Conservation (phyloP, 2,797 vertebrate species). For the Schizopygopsis malacanthus region DNA sequence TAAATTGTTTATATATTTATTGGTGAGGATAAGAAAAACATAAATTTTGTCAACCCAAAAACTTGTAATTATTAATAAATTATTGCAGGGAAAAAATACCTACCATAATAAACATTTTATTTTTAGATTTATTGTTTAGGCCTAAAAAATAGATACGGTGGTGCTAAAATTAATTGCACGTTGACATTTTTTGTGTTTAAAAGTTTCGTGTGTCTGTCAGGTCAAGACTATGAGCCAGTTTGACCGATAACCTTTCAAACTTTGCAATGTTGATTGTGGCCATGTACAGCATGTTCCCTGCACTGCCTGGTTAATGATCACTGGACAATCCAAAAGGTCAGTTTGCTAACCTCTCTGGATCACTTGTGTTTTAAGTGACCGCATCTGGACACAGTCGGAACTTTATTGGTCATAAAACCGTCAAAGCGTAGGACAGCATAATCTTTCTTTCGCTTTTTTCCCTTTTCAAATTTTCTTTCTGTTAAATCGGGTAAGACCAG, state of each 20-base stretch:
- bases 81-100: not conserved
- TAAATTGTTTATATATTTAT: not conserved
- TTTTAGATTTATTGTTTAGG: not conserved
- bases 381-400: conserved; percentile 1
- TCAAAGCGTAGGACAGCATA: not conserved
- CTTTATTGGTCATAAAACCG: conserved; percentile 24
- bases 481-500: conserved; percentile 46
- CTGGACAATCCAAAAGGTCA: conserved; percentile 31
- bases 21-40: not conserved
- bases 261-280: conserved; percentile 5
- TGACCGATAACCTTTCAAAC: conserved; percentile 7
- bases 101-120: not conserved
- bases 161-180: not conserved
- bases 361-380: not conserved
- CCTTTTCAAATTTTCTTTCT: conserved; percentile 6
- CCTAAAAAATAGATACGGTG: not conserved
- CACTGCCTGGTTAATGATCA: conserved; percentile 50
- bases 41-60: not conserved
- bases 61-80: not conserved
- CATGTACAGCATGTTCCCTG: conserved; percentile 31
- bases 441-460: not conserved
- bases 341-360: conserved; percentile 44
- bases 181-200: not conserved
- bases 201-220: not conserved
- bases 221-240: conserved; percentile 1